Base-by-base conservation (phyloP, 2,797 vertebrate genomes). In the Premnoplex brunnescens region DNA sequence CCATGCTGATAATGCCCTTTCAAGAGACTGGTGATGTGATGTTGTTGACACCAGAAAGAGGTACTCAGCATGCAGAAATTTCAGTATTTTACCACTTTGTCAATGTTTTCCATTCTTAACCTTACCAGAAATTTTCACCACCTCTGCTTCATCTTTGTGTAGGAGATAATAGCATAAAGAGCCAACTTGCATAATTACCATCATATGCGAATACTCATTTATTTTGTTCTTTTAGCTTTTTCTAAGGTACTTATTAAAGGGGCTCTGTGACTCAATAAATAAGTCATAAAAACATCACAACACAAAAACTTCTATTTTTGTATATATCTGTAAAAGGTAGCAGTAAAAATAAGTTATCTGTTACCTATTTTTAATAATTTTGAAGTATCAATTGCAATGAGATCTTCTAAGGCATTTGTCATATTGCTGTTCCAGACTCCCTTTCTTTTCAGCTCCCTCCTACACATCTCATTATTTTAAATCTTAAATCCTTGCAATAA, bases 401-500 rank as follows among this genome's bases (percentile, higher is more conserved):
- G 26, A 55, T 85, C 19, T 83, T 84, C 27, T 39, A 66, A 89
- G 49, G 15, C 37, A 43, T 94, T 96, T 88, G 69, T 87, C 69
- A 91, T 60, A 26, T 51, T 93, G 41, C 66, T 89, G 56, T 88
- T 93, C 60, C 79, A 84, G 78, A 84, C 71, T 96, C 56, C 63
- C 23, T 89, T 93, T 86, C 79, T 91, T 49, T 64, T 79, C 56
- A 66, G 39, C 49, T 95, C 14, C 81, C 81, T 96, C 95, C 95
- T 95, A 96, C 93, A 28, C 51, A 44, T 67, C 63, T 91, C 39
- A 83, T 95, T 83, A 96, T 91, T 96, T 96, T 85, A 93, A 74
- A 81, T 58, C 76, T 75, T 64, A 94, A 79, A 80, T 81, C 26
- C 36, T 85, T 80, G 56, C 63, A 77, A 10, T 51, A 37, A 89